A percentile compares a stretch with the other conserved stretches of the same genome.
These are phyloP conservation scores for Calliphora vicina DNA, from an alignment of 1,140 invertebrate species.

Conservation along the genomic window DNA sequence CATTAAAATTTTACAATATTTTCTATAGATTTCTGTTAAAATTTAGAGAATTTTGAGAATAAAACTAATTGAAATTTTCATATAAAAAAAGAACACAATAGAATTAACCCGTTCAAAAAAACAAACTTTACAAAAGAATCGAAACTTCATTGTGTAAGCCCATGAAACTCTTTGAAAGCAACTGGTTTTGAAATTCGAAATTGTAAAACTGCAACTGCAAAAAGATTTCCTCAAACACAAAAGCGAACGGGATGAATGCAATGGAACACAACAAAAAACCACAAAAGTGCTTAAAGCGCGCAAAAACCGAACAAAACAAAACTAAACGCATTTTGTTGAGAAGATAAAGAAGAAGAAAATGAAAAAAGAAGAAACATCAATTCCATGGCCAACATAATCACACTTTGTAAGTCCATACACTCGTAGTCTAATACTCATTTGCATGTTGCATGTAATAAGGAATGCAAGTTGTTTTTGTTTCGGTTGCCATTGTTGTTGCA, in stretches of 20 bases:
- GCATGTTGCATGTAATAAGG: constrained; percentile 23
- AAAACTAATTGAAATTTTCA: too few species aligned
- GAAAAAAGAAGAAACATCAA: background rate
- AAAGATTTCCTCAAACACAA: background rate
- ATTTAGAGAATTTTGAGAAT: too few species aligned
- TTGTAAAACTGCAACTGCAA: background rate
- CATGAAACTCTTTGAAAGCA: background rate
- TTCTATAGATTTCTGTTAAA: too few species aligned
- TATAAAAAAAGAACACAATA: too few species aligned
- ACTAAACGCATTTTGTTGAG: background rate
- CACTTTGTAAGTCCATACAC: background rate
- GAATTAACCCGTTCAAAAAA: too few species aligned
- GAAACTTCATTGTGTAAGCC: too few species aligned
- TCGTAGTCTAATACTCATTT: background rate
- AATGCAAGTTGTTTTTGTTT: background rate
- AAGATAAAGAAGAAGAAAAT: background rate
- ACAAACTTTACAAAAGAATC: too few species aligned
- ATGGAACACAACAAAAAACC: background rate
- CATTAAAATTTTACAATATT: too few species aligned
- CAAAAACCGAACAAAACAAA: constrained; percentile 6
- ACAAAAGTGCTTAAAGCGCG: background rate
- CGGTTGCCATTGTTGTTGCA: background rate
- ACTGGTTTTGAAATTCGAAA: background rate
- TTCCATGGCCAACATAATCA: background rate
- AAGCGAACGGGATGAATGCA: background rate